Conservation (phyloP, 2,113 vertebrate species). For the Hemicordylus capensis region DNA sequence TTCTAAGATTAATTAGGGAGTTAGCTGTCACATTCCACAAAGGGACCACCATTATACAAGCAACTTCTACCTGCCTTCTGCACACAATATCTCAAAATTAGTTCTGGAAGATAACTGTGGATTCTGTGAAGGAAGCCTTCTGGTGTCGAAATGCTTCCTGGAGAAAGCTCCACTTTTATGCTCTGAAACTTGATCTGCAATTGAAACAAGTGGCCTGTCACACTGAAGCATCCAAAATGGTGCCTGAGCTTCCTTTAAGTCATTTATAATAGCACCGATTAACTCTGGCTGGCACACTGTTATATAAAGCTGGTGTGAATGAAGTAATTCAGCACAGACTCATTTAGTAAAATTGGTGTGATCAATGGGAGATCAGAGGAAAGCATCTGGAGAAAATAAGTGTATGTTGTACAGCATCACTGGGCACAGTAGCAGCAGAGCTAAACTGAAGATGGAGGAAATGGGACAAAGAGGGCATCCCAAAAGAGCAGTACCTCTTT, state of each 20-base stretch:
- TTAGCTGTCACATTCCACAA: constrained; percentile 63
- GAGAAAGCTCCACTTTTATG: constrained; percentile 45
- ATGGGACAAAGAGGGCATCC: neutral
- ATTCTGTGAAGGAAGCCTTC: constrained; percentile 16
- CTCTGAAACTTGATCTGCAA: constrained; percentile 26
- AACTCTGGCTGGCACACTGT: neutral
- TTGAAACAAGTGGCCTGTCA: constrained; percentile 4
- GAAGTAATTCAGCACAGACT: neutral
- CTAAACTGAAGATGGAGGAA: neutral
- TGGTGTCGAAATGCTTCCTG: constrained; percentile 15
- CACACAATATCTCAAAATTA: constrained; percentile 33
- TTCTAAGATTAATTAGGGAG: constrained; percentile 76
- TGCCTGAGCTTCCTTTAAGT: neutral
- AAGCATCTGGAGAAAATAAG: neutral
- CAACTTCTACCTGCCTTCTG: constrained; percentile 55
- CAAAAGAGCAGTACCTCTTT: neutral
- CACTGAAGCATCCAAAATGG: constrained; percentile 5
- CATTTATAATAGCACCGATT: neutral
- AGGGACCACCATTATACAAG: constrained; percentile 50
- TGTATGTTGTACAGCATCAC: too few species aligned
- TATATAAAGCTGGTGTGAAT: neutral
- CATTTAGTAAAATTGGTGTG: neutral
- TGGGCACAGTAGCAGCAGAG: too few species aligned
- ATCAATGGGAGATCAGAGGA: neutral
- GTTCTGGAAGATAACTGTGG: constrained; percentile 4